Percentiles rank a stretch among this genome's conserved stretches.
phyloP scores from a whole-genome alignment of 2,797 vertebrate species.

The Neosilurus hyrtlii region DNA sequence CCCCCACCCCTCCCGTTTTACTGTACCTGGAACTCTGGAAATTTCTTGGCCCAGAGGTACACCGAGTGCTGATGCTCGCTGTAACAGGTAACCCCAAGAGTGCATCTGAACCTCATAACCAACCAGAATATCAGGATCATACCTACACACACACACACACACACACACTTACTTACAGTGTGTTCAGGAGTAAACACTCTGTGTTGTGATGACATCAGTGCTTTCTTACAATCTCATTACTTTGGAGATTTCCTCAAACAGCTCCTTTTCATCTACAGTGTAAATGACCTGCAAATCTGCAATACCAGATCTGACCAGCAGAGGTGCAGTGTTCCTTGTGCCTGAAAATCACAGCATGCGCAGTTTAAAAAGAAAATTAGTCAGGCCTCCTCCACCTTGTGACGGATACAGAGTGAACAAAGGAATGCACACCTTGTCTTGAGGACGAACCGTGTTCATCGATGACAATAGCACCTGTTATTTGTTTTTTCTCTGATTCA shows the following conservation, averaged over 20 bases:
- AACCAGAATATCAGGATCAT: constrained; percentile 93
- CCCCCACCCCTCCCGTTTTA: too few species aligned
- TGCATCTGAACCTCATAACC: constrained; percentile 98
- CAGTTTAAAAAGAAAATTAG: background rate
- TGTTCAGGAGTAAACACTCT: background rate
- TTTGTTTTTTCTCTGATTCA: constrained; percentile 71
- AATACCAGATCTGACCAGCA: constrained; percentile 91
- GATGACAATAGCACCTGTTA: constrained; percentile 88
- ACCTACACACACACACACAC: constrained; percentile 70
- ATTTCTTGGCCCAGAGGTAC: constrained; percentile 90
- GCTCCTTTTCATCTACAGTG: constrained; percentile 83
- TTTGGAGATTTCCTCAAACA: constrained; percentile 86
- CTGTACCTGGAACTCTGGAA: constrained; percentile 89
- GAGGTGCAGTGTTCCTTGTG: constrained; percentile 77
- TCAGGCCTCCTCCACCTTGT: background rate
- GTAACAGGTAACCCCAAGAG: constrained; percentile 96
- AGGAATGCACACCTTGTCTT: constrained; percentile 71
- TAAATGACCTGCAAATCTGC: constrained; percentile 89
- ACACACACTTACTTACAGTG: background rate
- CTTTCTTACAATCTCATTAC: constrained; percentile 83
- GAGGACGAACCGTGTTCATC: constrained; percentile 74
- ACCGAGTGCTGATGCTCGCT: constrained; percentile 83
- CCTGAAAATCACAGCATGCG: constrained; percentile 63
- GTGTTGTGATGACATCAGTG: too few species aligned
- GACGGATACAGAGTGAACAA: background rate